phyloP scores from a whole-genome alignment of 2,113 vertebrate genomes.

The Megaceryle torquata region DNA sequence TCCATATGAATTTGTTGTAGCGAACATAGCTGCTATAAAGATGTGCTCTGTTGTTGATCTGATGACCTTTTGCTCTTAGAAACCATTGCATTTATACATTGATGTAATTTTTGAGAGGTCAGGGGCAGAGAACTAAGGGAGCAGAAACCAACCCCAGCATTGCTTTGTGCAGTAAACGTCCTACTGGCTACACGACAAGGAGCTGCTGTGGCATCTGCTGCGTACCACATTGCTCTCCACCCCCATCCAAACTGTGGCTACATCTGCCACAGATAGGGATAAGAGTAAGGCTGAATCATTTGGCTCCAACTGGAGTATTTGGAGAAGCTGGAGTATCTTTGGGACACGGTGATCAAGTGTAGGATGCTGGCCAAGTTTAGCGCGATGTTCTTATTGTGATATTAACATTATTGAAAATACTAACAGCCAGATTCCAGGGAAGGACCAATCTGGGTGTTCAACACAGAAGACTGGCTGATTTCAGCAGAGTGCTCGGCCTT shows the following conservation, averaged over 20 bases:
- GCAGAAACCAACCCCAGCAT: neutral
- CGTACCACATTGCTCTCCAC: neutral
- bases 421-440: neutral
- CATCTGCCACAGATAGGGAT: neutral
- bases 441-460: neutral
- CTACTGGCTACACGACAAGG: neutral
- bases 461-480: neutral
- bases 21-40: neutral
- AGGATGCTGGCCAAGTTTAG: neutral
- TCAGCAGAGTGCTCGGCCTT: neutral
- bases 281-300: neutral
- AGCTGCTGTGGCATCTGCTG: neutral
- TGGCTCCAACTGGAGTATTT: neutral
- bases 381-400: neutral
- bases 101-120: neutral
- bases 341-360: neutral
- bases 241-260: neutral
- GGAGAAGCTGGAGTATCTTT: neutral
- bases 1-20: neutral
- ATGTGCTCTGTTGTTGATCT: accelerated
- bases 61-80: neutral
- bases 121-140: neutral
- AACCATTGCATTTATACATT: neutral
- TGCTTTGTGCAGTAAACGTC: neutral
- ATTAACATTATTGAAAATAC: neutral